phyloP scores from a whole-genome alignment of 2,797 vertebrate species.

The Phaenicophaeus curvirostris region DNA sequence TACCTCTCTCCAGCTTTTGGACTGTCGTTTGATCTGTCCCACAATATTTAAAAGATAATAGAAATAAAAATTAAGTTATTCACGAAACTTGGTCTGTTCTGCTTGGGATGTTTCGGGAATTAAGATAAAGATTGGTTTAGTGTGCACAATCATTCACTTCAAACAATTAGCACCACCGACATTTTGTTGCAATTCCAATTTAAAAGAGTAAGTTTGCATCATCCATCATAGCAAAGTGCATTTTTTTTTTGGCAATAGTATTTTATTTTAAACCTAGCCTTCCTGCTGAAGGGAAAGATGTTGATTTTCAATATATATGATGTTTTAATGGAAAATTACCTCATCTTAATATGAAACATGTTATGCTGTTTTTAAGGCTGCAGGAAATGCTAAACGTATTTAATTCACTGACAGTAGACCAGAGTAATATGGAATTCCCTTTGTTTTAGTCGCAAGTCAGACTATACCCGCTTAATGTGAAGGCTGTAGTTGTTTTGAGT shows the following conservation, averaged over 20 bases:
- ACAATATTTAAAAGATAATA: not conserved
- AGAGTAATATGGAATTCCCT: not conserved
- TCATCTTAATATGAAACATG: not conserved
- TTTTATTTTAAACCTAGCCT: not conserved
- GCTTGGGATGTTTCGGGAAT: not conserved
- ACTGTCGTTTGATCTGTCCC: not conserved
- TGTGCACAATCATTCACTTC: not conserved
- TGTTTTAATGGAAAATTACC: not conserved
- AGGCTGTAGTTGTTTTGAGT: not conserved
- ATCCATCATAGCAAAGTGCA: not conserved
- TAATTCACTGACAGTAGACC: not conserved
- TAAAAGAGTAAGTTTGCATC: rapidly evolving
- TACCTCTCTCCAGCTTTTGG: not conserved
- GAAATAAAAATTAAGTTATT: not conserved
- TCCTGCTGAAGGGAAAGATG: not conserved
- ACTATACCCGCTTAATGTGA: not conserved
- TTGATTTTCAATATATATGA: not conserved
- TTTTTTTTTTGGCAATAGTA: not conserved
- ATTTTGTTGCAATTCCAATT: not conserved
- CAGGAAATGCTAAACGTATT: not conserved
- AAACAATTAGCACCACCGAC: not conserved
- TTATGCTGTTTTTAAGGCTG: not conserved
- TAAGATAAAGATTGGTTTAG: not conserved
- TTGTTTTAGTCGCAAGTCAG: not conserved
- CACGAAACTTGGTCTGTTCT: not conserved